phyloP scores from a whole-genome alignment of 1,140 invertebrate genomes.

The Ceratina calcarata region DNA sequence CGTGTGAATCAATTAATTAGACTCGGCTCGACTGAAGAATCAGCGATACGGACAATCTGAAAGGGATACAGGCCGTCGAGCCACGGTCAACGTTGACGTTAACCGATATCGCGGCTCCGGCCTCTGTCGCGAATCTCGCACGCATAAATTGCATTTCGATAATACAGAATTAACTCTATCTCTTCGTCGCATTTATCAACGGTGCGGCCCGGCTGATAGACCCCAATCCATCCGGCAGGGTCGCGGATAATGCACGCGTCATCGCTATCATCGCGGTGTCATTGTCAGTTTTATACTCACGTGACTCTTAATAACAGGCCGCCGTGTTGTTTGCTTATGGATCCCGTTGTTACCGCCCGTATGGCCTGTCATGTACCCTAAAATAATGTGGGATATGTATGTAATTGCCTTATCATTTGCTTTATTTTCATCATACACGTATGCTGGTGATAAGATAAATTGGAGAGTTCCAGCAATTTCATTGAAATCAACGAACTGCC shows the following conservation, averaged over 20 bases:
- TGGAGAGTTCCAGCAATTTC: too few species aligned
- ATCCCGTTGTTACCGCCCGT: too few species aligned
- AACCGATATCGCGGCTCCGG: conserved; percentile 49
- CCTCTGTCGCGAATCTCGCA: conserved; percentile 23
- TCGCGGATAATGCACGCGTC: conserved; percentile 61
- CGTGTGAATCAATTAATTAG: conserved; percentile 37
- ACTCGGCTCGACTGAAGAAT: conserved; percentile 29
- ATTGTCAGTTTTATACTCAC: conserved; percentile 58
- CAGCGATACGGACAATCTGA: conserved; percentile 38
- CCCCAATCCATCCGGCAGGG: conserved; percentile 50
- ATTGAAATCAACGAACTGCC: too few species aligned
- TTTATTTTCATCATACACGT: too few species aligned
- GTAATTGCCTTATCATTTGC: too few species aligned
- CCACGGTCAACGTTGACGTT: conserved; percentile 41
- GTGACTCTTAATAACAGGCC: conserved; percentile 54
- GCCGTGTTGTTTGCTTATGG: conserved; percentile 31
- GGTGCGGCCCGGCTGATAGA: conserved; percentile 49
- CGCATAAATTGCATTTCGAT: conserved; percentile 67
- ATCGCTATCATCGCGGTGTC: conserved; percentile 49
- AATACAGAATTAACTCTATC: conserved; percentile 67
- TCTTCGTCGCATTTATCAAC: conserved; percentile 59
- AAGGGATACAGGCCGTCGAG: conserved; percentile 24
- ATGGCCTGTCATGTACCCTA: too few species aligned
- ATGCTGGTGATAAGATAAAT: too few species aligned
- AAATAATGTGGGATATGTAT: too few species aligned